Conservation (phyloP, 2,113 vertebrate species). For the Bufo gargarizans region DNA sequence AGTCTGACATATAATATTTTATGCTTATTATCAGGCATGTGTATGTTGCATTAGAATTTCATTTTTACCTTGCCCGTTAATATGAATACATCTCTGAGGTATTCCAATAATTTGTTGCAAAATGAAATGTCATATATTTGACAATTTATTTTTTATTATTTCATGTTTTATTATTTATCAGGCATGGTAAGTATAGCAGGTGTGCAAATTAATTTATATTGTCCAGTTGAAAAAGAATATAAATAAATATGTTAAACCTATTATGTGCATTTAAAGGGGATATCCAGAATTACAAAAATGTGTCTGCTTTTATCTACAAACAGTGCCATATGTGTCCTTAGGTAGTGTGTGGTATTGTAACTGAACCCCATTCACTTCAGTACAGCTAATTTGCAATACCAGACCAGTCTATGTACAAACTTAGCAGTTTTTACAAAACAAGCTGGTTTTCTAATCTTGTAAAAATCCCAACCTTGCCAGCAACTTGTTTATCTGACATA, state of each 20-base stretch:
- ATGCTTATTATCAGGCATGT: not conserved
- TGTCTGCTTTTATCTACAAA: too few relatives aligned
- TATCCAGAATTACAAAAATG: too few relatives aligned
- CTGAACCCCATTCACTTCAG: too few relatives aligned
- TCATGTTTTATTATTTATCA: not conserved
- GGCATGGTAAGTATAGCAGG: not conserved
- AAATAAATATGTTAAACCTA: not conserved
- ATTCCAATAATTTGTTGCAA: not conserved
- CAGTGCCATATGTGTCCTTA: too few relatives aligned
- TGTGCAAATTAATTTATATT: not conserved
- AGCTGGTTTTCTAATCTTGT: too few relatives aligned
- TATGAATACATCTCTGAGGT: not conserved
- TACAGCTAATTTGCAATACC: too few relatives aligned
- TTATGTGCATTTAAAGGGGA: too few relatives aligned
- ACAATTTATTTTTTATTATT: not conserved
- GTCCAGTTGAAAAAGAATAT: not conserved
- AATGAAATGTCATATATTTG: not conserved
- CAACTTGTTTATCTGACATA: too few relatives aligned
- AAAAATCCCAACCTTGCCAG: too few relatives aligned
- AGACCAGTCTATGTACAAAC: too few relatives aligned
- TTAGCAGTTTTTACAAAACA: too few relatives aligned
- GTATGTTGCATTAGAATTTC: slow-evolving; percentile 1
- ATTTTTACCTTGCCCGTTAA: not conserved
- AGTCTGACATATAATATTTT: slow-evolving; percentile 1
- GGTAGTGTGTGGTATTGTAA: too few relatives aligned